Percentiles rank a stretch among this genome's conserved stretches.
These are phyloP conservation scores for Galerucella calmariensis DNA, from an alignment of 2,888 invertebrate genomes.

Conservation along the genomic window DNA sequence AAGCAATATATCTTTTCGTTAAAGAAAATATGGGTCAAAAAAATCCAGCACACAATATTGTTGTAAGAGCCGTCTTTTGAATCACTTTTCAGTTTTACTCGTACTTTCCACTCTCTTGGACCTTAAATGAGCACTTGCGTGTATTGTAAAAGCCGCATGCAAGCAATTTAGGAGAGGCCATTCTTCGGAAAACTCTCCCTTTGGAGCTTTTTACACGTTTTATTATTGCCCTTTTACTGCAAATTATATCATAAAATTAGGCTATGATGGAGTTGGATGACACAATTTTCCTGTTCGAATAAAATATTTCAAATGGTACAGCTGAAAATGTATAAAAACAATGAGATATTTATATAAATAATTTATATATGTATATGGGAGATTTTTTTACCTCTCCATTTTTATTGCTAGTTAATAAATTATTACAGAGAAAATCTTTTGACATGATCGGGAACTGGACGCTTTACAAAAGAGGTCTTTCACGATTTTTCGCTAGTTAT, in stretches of 20 bases:
- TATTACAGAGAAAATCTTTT: too few relatives aligned
- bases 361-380: too few relatives aligned
- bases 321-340: too few relatives aligned
- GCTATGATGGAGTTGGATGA: neutral
- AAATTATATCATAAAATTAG: constrained; percentile 47
- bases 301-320: neutral
- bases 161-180: constrained; percentile 47
- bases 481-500: too few relatives aligned
- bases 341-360: too few relatives aligned
- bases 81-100: constrained; percentile 28
- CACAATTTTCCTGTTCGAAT: neutral
- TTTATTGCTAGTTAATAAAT: too few relatives aligned
- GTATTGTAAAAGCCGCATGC: constrained; percentile 46
- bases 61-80: constrained; percentile 26
- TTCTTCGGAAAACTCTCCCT: constrained; percentile 35
- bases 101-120: constrained; percentile 33
- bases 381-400: too few relatives aligned
- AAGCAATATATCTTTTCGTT: neutral
- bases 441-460: too few relatives aligned
- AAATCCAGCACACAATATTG: constrained; percentile 28
- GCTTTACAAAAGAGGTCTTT: too few relatives aligned
- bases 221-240: constrained; percentile 46
- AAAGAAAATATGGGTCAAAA: constrained; percentile 21
- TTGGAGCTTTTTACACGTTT: constrained; percentile 34
- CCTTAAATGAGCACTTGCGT: constrained; percentile 42